Conservation (phyloP, 1,140 invertebrate genomes). For the Bombus terrestris region DNA sequence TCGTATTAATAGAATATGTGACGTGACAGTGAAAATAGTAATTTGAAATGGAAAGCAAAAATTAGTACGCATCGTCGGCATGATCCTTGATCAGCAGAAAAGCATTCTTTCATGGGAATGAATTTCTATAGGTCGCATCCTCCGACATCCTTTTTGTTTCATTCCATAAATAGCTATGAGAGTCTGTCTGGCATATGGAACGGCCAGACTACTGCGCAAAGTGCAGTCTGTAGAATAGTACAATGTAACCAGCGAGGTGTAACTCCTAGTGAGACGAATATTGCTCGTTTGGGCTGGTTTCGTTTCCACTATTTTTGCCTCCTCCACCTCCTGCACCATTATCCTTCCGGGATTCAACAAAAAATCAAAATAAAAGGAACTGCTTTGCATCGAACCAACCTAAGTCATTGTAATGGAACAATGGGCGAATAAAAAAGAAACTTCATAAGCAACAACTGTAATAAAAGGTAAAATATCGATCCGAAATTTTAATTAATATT, state of each 20-base stretch:
- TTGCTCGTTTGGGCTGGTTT: slow-evolving; percentile 53
- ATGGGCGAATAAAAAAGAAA: not conserved
- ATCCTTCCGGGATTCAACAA: slow-evolving; percentile 27
- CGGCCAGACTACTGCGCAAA: slow-evolving; percentile 36
- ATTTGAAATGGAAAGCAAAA: not conserved
- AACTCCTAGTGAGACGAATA: slow-evolving; percentile 65
- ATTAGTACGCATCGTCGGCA: not conserved
- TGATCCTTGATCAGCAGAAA: no score
- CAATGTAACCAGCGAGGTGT: slow-evolving; percentile 70
- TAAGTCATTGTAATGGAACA: not conserved
- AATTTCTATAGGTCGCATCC: slow-evolving; percentile 1
- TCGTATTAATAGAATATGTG: no score
- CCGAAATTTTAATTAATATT: slow-evolving; percentile 2
- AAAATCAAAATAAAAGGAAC: not conserved
- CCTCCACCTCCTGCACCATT: slow-evolving; percentile 10
- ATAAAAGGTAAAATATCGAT: not conserved
- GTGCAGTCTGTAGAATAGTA: slow-evolving; percentile 52
- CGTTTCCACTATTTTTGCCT: slow-evolving; percentile 33
- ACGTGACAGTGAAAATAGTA: no score
- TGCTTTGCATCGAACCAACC: not conserved
- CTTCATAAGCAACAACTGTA: not conserved
- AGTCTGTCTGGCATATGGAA: slow-evolving; percentile 53
- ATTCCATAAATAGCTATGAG: slow-evolving; percentile 68
- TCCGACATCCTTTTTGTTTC: slow-evolving; percentile 38
- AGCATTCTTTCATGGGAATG: not conserved